Evolutionary conservation across 1,140 invertebrate species (phyloP).

Genomic region (Drosophila ananassae): DNA sequence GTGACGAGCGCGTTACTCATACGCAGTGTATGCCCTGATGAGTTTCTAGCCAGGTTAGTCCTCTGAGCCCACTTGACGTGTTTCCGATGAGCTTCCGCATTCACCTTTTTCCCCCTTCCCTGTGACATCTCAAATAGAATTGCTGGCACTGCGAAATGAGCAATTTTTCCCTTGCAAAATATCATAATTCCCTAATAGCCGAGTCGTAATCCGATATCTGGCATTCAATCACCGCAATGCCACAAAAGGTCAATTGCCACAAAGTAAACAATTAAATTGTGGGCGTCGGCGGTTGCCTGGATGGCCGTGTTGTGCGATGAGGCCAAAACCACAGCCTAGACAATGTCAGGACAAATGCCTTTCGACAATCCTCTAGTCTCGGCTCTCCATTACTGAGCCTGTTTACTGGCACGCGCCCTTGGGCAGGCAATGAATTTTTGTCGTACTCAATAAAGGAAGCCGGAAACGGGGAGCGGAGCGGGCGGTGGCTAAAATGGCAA

Average conservation of each 20-base stretch:
- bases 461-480: slow-evolving; percentile 18
- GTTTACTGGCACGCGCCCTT: slow-evolving; percentile 56
- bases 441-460: slow-evolving; percentile 66
- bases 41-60: slow-evolving; percentile 40
- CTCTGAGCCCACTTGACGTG: slow-evolving; percentile 51
- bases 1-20: slow-evolving; percentile 52
- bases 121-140: slow-evolving; percentile 12
- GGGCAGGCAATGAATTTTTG: slow-evolving; percentile 67
- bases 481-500: slow-evolving; percentile 66
- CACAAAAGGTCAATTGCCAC: slow-evolving; percentile 62
- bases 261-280: slow-evolving; percentile 73
- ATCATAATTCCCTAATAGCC: slow-evolving; percentile 62
- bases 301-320: not conserved
- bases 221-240: slow-evolving; percentile 52
- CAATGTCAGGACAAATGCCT: slow-evolving; percentile 26
- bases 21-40: slow-evolving; percentile 53
- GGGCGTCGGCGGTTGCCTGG: not conserved
- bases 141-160: slow-evolving; percentile 14
- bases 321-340: slow-evolving; percentile 30
- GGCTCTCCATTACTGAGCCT: slow-evolving; percentile 32
- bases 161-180: slow-evolving; percentile 5
- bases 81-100: slow-evolving; percentile 43
- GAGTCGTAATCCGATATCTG: slow-evolving; percentile 36
- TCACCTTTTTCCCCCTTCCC: not conserved
- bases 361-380: slow-evolving; percentile 21